Percentiles rank a stretch among this genome's conserved stretches.
Conservation (phyloP, 2,797 vertebrate species). For the Microctenopoma stevenorrisi region DNA sequence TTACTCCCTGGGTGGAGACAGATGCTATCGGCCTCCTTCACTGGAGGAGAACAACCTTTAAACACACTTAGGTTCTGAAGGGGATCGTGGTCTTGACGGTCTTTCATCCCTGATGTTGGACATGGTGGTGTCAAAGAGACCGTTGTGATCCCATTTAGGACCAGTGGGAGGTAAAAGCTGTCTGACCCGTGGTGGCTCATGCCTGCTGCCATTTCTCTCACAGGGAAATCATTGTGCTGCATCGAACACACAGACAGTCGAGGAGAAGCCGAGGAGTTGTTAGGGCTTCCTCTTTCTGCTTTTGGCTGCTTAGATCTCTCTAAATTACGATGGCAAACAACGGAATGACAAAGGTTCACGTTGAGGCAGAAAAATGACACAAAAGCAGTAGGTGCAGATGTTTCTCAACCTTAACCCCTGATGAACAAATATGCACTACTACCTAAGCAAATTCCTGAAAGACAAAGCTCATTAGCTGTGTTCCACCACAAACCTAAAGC, state of each 20-base stretch:
- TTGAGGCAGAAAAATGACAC: background rate
- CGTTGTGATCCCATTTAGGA: conserved; percentile 65
- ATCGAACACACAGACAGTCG: conserved; percentile 65
- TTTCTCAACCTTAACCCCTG: background rate
- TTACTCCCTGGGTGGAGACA: conserved; percentile 53
- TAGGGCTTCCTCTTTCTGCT: background rate
- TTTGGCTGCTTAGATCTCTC: background rate
- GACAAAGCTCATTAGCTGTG: background rate
- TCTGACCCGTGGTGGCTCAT: conserved; percentile 81
- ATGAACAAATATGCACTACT: background rate
- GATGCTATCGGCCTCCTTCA: conserved; percentile 64
- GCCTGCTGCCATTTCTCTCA: conserved; percentile 78
- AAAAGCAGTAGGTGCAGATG: too few species aligned
- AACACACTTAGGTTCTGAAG: conserved; percentile 65
- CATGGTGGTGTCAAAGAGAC: conserved; percentile 72
- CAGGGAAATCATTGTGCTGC: conserved; percentile 87
- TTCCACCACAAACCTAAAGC: background rate
- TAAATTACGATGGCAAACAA: conserved; percentile 9
- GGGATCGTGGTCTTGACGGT: conserved; percentile 43
- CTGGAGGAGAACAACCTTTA: conserved; percentile 54
- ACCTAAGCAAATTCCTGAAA: too few species aligned
- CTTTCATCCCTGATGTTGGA: conserved; percentile 67
- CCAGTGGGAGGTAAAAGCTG: conserved; percentile 84
- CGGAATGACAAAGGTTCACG: conserved; percentile 5
- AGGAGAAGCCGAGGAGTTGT: conserved; percentile 12